Conservation (phyloP, 2,888 invertebrate genomes). For the Gryllus longicercus region DNA sequence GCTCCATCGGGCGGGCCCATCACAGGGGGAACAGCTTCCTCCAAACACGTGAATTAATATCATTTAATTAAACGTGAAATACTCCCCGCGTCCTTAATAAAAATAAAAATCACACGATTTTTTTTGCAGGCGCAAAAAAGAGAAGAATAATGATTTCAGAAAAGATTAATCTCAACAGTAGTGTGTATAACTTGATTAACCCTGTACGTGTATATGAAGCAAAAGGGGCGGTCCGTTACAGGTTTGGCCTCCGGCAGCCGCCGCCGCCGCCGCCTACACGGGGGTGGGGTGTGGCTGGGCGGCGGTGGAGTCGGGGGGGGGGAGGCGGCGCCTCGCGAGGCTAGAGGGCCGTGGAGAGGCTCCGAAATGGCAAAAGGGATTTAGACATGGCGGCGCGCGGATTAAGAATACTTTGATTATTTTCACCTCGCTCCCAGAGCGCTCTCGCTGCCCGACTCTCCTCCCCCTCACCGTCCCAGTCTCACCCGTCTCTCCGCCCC, state of each 20-base stretch:
- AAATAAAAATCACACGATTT: constrained; percentile 20
- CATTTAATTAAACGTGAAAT: constrained; percentile 10
- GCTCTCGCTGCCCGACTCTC: background rate
- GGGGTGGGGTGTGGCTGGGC: background rate
- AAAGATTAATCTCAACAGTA: constrained; percentile 4
- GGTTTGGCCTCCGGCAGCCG: background rate
- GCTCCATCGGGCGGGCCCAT: too few species aligned
- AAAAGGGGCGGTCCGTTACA: background rate
- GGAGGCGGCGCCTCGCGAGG: background rate
- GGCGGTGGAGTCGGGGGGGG: background rate
- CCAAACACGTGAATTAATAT: constrained; percentile 17
- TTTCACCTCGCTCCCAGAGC: background rate
- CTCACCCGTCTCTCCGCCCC: background rate
- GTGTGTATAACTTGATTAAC: constrained; percentile 17
- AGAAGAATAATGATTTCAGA: constrained; percentile 1
- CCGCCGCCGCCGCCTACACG: background rate
- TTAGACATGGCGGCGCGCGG: background rate
- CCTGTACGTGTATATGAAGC: constrained; percentile 10
- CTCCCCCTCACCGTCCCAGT: background rate
- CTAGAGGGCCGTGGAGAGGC: too few species aligned
- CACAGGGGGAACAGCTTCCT: background rate
- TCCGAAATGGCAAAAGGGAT: constrained; percentile 5
- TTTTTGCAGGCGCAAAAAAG: background rate
- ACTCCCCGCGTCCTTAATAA: constrained; percentile 17
- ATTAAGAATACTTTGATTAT: constrained; percentile 17